Evolutionary conservation across 2,113 vertebrate species (phyloP), one percentile per base, ranked within the genome.

Genomic region (Leucopternis melanops): DNA sequence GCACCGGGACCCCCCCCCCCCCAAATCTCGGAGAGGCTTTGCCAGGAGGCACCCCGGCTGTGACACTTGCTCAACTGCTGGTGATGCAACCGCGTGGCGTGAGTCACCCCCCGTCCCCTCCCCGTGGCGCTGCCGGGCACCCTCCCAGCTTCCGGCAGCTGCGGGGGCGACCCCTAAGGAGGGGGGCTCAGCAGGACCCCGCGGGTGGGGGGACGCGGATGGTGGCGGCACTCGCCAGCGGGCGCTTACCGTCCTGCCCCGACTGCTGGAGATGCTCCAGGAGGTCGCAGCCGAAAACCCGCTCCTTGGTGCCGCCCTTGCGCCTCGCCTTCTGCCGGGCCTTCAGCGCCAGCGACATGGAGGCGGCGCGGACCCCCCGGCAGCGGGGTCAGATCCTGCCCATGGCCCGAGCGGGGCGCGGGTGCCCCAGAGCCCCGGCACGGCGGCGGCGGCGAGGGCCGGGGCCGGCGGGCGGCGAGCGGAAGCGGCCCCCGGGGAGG

Each of bases 281-380:
- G 72, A 99, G 97, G 93, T 99, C 99, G 71, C 99, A 99, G 82
- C 99, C 99, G 83, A 99, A 99, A 77, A 99, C 99, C 44, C 98
- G 98, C 36, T 99, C 99, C 94, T 98, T 99, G 71, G 96, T 95
- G 15, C 86, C 97, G 38, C 96, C 98, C 94, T 98, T 99, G 97
- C 98, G 98, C 96, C 98, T 98, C 59, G 95, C 98, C 96, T 92
- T 97, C 71, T 98, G 98, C 91, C 98, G 97, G 36, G 99, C 98
- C 97, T 98, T 98, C 98, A 99, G 99, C 94, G 96, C 98, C 50
- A 85, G 96, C 50, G 97, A 94, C 97, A 96, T 97, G 65, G 59
- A 74, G 79, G 42, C 74, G 40, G 47, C 25, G 23, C 32, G 23
- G n/a, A 62, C 63, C 74, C 86, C 61, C 67, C 44, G 16, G 6